Evolutionary conservation across 2,113 vertebrate genomes (phyloP).

Genomic region (Sebastes fasciatus): DNA sequence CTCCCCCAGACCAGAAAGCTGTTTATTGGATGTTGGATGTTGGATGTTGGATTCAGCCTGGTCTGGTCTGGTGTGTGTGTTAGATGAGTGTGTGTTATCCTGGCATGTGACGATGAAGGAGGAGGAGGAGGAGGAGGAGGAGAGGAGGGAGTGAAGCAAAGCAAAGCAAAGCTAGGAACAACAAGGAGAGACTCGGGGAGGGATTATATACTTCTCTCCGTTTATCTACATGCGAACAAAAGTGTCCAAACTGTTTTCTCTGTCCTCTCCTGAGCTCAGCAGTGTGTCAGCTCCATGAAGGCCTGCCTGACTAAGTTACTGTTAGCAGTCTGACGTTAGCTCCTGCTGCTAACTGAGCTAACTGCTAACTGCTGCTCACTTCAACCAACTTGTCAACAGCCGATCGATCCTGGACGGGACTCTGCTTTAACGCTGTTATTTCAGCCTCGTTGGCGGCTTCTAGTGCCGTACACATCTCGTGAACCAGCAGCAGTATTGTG

Average conservation of each 20-base stretch:
- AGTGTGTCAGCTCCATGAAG: conserved; percentile 19
- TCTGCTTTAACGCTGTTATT: neutral
- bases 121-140: conserved; percentile 38
- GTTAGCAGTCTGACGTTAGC: conserved; percentile 70
- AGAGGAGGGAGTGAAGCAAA: conserved; percentile 31
- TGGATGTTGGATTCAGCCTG: no score
- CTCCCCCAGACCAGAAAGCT: conserved; percentile 10
- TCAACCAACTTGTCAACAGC: conserved; percentile 77
- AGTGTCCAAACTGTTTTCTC: neutral
- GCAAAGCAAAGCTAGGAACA: conserved; percentile 48
- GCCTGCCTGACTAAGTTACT: conserved; percentile 48
- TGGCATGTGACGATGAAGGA: conserved; percentile 67
- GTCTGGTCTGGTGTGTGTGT: no score
- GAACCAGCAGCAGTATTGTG: conserved; percentile 50
- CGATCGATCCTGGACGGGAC: conserved; percentile 57
- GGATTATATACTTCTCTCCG: conserved; percentile 45
- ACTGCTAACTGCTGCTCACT: conserved; percentile 57
- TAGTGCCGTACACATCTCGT: neutral
- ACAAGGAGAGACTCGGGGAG: conserved; percentile 38
- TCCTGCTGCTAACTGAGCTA: conserved; percentile 54
- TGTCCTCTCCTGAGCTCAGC: neutral
- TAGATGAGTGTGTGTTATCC: conserved; percentile 12
- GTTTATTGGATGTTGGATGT: neutral
- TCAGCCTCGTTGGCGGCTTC: neutral
- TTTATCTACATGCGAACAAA: conserved; percentile 29